Percentiles rank a stretch among this genome's conserved stretches.
phyloP scores from a whole-genome alignment of 2,113 vertebrate species.

The Menidia beryllina region DNA sequence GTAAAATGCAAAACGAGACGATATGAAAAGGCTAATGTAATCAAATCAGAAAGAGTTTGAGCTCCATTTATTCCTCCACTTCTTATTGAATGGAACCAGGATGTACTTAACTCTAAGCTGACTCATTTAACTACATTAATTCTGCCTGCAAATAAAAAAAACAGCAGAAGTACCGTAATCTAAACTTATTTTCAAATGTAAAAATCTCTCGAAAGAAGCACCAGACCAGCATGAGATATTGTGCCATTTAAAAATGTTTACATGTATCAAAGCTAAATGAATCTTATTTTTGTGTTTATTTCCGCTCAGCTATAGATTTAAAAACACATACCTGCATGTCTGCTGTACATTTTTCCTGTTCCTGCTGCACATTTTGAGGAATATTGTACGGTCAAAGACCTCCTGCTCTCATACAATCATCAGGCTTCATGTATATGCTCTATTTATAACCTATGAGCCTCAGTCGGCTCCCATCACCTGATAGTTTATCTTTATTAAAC shows the following conservation, averaged over 20 bases:
- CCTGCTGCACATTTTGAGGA: constrained; percentile 21
- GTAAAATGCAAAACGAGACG: neutral
- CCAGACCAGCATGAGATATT: constrained; percentile 9
- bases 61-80: neutral
- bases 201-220: neutral
- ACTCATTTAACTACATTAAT: neutral
- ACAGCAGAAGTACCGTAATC: neutral
- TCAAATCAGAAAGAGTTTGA: neutral
- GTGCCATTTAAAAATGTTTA: constrained; percentile 60
- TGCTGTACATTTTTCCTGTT: constrained; percentile 27
- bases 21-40: neutral
- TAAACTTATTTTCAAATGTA: neutral
- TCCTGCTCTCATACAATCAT: neutral
- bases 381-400: constrained; percentile 11
- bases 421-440: neutral
- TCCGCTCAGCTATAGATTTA: neutral
- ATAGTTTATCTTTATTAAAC: neutral
- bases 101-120: neutral
- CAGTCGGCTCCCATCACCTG: constrained; percentile 1
- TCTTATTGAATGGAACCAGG: neutral
- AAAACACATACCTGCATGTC: neutral
- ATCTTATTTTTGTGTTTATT: neutral
- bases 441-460: constrained; percentile 33
- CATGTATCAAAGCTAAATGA: constrained; percentile 19
- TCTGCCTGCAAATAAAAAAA: neutral